phyloP scores from a whole-genome alignment of 1,140 invertebrate species.

The Pseudoatta argentina region DNA sequence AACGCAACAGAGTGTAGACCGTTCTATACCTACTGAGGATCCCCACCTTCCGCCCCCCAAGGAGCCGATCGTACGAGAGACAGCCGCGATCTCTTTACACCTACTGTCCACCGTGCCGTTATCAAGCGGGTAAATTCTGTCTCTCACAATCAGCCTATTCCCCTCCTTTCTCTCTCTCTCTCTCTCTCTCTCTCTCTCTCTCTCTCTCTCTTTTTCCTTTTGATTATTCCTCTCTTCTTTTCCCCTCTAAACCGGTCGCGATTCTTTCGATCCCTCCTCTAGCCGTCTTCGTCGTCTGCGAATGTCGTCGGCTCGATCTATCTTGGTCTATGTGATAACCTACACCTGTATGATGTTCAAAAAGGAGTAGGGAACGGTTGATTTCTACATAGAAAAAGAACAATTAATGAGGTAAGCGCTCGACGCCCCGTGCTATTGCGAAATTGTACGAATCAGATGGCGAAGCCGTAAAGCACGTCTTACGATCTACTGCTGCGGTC shows the following conservation, averaged over 20 bases:
- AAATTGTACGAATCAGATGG: slow-evolving; percentile 28
- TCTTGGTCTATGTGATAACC: slow-evolving; percentile 58
- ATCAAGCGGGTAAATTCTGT: slow-evolving; percentile 76
- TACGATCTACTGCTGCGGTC: background rate
- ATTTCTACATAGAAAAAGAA: slow-evolving; percentile 25
- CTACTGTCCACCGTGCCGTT: slow-evolving; percentile 70
- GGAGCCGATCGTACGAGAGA: slow-evolving; percentile 67
- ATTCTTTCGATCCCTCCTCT: slow-evolving; percentile 23
- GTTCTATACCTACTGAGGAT: slow-evolving; percentile 63
- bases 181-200: slow-evolving; percentile 15
- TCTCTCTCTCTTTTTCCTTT: slow-evolving; percentile 1
- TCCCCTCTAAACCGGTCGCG: slow-evolving; percentile 13
- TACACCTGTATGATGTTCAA: slow-evolving; percentile 24
- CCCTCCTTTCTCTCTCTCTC: slow-evolving; percentile 17
- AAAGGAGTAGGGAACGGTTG: background rate
- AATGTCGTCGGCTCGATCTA: background rate
- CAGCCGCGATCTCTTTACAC: slow-evolving; percentile 50
- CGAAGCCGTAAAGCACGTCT: background rate
- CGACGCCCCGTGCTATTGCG: slow-evolving; percentile 23
- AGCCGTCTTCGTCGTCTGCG: background rate
- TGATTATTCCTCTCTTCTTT: slow-evolving; percentile 4
- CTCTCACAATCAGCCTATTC: slow-evolving; percentile 60
- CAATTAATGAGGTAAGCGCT: slow-evolving; percentile 43
- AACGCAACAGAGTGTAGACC: slow-evolving; percentile 65
- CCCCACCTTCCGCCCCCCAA: slow-evolving; percentile 73